Evolutionary conservation across 2,797 vertebrate species (phyloP), one percentile per base, ranked within the genome.

Genomic region (Anomalospiza imberbis): DNA sequence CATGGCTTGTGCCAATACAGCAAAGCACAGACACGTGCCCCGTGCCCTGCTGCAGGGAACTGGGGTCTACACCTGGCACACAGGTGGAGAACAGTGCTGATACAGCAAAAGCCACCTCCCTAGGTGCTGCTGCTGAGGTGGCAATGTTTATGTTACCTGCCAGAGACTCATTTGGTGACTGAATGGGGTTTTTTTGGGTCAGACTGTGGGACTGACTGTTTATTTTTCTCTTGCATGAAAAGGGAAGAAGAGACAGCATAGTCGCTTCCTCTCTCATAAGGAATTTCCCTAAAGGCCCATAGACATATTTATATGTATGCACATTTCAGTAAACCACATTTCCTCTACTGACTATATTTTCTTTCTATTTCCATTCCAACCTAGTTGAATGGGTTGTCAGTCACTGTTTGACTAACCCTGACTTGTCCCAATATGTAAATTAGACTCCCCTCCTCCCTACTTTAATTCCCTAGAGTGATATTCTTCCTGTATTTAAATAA

Each of bases 401-500:
- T 34, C 72, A 80, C 17, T 20, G 16, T 63, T 72, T 62, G 34
- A 61, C 28, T 61, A 77, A 60, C 10, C 44, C 63, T 34, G 63
- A 80, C 42, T 38, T 90, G 28, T 60, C 25, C 54, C 6, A 60
- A 19, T 54, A 88, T 13, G 38, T 29, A 92, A 93, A 82, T 79
- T 51, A 77, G 29, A 36, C 24, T 77, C 17, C 6, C 21, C 24
- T 66, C 31, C 2, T 13, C 11, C 25, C 44, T 28, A 44, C 17
- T 85, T 85, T 77, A 94, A 94, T 74, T 79, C 34, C 44, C 54
- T 55, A 60, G 28, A 81, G 47, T 82, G n/a, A 44, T 7, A n/a
- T 75, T 93, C 84, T 88, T 77, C 44, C 53, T 31, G 16, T 73
- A 65, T 85, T 85, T 73, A 92, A 94, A 70, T 77, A n/a, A 70